Base-by-base conservation (phyloP, 2,797 vertebrate genomes). In the Hemibagrus guttatus region DNA sequence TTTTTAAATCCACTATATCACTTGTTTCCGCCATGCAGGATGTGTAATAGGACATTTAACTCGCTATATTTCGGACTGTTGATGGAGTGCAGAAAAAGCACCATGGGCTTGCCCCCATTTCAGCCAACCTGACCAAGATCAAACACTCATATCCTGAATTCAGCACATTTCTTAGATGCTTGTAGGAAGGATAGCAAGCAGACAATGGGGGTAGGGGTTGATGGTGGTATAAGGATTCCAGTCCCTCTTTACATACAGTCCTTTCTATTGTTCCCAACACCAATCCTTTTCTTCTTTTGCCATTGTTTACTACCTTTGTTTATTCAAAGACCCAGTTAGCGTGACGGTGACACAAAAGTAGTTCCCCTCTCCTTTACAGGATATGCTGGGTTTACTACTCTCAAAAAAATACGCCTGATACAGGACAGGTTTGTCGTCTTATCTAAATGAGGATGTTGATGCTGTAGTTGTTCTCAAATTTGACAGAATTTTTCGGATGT, bases 241-340 rank as follows among this genome's bases (percentile, higher is more conserved):
- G 42, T 19, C 56, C 75, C 19, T 63, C 59, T 83, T 86, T 64
- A 75, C 83, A 87, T 83, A 71, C 31, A 81, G 79, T 58, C 58
- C 23, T 86, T 86, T 86, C 81, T 89, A 56, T 76, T 71, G 80
- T 56, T 71, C 56, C 85, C 68, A 54, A 26, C 52, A n/a, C 46
- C 85, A 83, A 83, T 75, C 63, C 28, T 68, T 35, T 66, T 68
- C 84, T 85, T 89, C 86, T 86, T 85, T 81, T 59, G 84, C 84
- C 80, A 72, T 87, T 89, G 84, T 91, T 90, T 85, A 88, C 83
- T 56, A 83, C 81, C 86, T 82, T 89, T 88, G 87, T 89, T 89
- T 87, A 71, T 89, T 84, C 74, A 61, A 79, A 72, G 56, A 68
- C 84, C 63, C 42, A 88, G 87, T 91, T 91, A 89, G 81, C 88